Base-by-base conservation (phyloP, 1,140 invertebrate species). In the Notospermus geniculatus region DNA sequence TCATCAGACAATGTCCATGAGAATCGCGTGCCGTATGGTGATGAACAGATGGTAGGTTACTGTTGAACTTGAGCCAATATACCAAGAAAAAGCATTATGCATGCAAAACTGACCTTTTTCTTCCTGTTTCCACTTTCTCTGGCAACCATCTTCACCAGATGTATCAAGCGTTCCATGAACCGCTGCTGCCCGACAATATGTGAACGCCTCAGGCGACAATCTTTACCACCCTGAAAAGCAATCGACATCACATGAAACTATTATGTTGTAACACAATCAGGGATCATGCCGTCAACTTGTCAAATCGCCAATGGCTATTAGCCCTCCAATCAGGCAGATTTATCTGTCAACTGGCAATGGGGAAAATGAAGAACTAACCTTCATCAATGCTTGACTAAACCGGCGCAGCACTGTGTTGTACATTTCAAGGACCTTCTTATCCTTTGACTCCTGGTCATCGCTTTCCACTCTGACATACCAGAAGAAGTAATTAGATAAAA, bases 381-480 rank as follows among this genome's bases (percentile, higher is more conserved):
- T 71, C 32, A 70, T 68, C 13, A 84, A 67, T n/a, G 73, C 71
- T 29, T 73, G 62, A 2, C 88, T 88, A 80, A 97, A 96, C 72
- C 90, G 89, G 73, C 89, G 89, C 85, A 95, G 89, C 13, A 97
- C 93, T 60, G 87, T 89, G 43, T 90, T 81, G 75, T 97, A 97
- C 91, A 97, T 95, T 69, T 90, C 87, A 41, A 88, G 83, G 0
- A 90, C 86, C 55, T 86, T 85, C 43, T 85, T 85, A 75, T 92
- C 50, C 46, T 64, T 57, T 19, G 62, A 57, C 50, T 76, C 72
- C 71, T 86, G 66, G 57, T 83, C 90, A 79, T 95, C 93, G 78
- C 93, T 93, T 82, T 98, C 95, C 43, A 95, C 91, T 25, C 89
- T 85, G 46, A 98, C 81, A 83, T 96, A 97, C 84, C 84, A 85